These are phyloP conservation scores for Dyspetes luteomarginatus DNA, from an alignment of 2,888 invertebrate genomes.

Conservation along the genomic window DNA sequence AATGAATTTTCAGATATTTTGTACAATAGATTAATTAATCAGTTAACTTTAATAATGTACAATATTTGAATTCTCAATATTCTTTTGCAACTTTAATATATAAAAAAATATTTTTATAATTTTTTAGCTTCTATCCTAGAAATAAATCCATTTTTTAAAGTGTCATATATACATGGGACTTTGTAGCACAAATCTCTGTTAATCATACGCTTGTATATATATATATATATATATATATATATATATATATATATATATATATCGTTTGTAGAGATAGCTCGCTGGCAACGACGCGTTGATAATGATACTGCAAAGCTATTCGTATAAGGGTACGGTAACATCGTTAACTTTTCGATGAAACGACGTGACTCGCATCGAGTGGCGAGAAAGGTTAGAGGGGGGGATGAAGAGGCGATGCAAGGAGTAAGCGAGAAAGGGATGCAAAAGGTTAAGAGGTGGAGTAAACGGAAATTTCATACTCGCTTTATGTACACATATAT, in stretches of 20 bases:
- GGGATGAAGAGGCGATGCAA: conserved; percentile 45
- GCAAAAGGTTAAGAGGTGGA: conserved; percentile 69
- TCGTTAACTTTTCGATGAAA: conserved; percentile 82
- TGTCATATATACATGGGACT: no score
- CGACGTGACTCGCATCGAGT: conserved; percentile 49
- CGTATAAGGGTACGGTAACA: conserved; percentile 79
- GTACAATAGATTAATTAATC: no score
- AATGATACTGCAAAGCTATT: conserved; percentile 81
- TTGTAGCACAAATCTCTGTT: neutral
- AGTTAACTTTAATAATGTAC: no score
- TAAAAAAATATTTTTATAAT: no score
- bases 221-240: neutral
- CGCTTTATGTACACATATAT: conserved; percentile 74
- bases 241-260: neutral
- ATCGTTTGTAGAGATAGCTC: conserved; percentile 61
- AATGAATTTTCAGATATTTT: no score
- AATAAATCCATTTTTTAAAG: no score
- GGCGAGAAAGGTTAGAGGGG: conserved; percentile 50
- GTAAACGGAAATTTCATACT: conserved; percentile 74
- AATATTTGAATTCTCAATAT: no score
- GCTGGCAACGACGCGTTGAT: conserved; percentile 81
- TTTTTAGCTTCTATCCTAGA: no score
- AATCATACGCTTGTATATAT: neutral
- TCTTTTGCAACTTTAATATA: no score
- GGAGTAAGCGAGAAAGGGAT: conserved; percentile 50